These are phyloP conservation scores for Somateria mollissima DNA, from an alignment of 2,797 vertebrate genomes.

Conservation along the genomic window DNA sequence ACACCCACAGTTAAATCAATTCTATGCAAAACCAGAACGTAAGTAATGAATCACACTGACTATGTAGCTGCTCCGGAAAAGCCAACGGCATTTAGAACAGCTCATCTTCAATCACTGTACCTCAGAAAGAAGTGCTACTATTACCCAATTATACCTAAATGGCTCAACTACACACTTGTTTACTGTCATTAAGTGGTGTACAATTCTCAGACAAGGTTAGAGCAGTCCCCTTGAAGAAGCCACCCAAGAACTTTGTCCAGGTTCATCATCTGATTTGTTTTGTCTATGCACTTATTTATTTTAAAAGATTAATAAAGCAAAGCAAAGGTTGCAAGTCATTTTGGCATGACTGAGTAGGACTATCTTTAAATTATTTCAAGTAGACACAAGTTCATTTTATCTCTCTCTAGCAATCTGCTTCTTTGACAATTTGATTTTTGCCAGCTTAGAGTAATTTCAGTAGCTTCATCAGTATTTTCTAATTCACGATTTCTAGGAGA, in stretches of 20 bases:
- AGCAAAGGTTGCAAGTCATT: neutral
- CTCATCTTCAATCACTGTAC: neutral
- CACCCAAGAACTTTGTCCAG: neutral
- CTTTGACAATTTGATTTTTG: accelerated
- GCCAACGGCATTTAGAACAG: neutral
- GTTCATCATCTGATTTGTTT: neutral
- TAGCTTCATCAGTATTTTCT: neutral
- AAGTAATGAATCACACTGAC: neutral
- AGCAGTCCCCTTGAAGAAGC: neutral
- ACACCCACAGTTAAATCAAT: neutral
- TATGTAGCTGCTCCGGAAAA: neutral
- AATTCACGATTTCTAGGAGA: neutral
- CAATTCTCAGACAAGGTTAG: neutral
- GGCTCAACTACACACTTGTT: accelerated
- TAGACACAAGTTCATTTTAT: neutral
- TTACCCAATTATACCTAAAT: accelerated
- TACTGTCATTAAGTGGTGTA: neutral
- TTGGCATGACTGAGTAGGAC: neutral
- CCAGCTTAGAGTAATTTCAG: neutral
- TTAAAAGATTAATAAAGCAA: neutral
- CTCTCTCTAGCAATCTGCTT: neutral
- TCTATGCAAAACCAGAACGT: neutral
- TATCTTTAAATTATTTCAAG: neutral
- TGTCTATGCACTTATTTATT: neutral
- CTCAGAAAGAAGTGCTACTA: neutral